phyloP scores from a whole-genome alignment of 2,888 invertebrate species.

The Nomada ferruginata region DNA sequence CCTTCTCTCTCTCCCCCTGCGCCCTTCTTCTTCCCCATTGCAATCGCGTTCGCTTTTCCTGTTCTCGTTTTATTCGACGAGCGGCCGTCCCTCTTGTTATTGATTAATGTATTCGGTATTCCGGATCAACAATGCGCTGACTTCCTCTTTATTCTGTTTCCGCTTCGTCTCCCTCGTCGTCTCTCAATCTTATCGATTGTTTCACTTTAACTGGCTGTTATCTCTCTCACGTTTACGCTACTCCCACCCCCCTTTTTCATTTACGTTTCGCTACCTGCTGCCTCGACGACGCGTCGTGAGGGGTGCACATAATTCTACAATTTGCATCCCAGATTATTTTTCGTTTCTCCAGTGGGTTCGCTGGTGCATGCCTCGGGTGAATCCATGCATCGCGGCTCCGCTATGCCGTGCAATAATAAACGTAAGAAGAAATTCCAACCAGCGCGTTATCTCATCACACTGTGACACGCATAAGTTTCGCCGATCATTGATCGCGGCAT shows the following conservation, averaged over 20 bases:
- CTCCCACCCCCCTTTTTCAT: conserved; percentile 24
- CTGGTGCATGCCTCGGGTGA: too few relatives aligned
- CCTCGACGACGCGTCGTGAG: conserved; percentile 36
- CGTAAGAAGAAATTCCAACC: background rate
- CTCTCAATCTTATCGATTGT: conserved; percentile 66
- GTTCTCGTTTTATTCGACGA: conserved; percentile 62
- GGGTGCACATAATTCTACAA: conserved; percentile 31
- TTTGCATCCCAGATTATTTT: conserved; percentile 27
- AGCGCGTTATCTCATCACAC: conserved; percentile 44
- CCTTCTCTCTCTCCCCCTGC: conserved; percentile 11
- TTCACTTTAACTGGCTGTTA: conserved; percentile 67
- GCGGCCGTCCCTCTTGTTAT: conserved; percentile 62
- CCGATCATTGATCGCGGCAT: conserved; percentile 58
- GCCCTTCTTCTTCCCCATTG: conserved; percentile 34
- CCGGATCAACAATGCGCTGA: conserved; percentile 67
- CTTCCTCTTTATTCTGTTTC: conserved; percentile 60
- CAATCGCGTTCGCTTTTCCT: conserved; percentile 52
- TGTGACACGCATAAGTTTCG: conserved; percentile 45
- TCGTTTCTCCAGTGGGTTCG: background rate
- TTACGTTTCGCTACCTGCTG: conserved; percentile 29
- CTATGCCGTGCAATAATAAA: too few relatives aligned
- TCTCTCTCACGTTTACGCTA: conserved; percentile 45
- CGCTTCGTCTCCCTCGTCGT: conserved; percentile 22
- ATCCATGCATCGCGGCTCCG: too few relatives aligned
- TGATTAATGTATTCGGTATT: conserved; percentile 72